These are phyloP conservation scores for Smutsia gigantea DNA, from an alignment of 2,797 vertebrate genomes.

Conservation along the genomic window DNA sequence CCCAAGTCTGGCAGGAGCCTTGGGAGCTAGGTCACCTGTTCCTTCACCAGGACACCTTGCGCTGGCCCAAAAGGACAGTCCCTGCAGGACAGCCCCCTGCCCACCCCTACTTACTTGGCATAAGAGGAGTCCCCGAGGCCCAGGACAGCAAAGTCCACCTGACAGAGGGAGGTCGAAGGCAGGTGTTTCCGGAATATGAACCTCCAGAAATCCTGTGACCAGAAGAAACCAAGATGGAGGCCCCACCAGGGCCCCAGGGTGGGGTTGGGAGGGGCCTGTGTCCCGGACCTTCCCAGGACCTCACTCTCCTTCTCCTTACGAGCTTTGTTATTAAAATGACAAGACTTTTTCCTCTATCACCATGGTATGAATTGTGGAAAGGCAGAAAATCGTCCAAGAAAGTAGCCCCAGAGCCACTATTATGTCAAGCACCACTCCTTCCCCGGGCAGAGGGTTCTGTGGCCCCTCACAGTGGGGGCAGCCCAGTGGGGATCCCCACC, in stretches of 20 bases:
- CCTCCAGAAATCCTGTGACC: conserved; percentile 93
- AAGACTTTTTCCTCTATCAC: neutral
- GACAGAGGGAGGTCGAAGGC: conserved; percentile 89
- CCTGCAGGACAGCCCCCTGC: too few relatives aligned
- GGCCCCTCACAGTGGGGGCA: too few relatives aligned
- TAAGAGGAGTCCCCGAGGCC: conserved; percentile 98
- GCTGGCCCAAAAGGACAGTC: neutral
- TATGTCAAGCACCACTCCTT: neutral
- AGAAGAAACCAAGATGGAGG: neutral
- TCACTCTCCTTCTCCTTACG: neutral
- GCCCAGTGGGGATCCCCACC: too few relatives aligned
- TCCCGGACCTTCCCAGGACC: too few relatives aligned
- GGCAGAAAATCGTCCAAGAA: neutral
- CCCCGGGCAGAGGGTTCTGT: neutral
- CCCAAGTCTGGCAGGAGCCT: neutral
- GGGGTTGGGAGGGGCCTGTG: too few relatives aligned
- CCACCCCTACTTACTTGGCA: conserved; percentile 89
- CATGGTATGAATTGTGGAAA: neutral
- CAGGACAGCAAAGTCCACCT: conserved; percentile 93
- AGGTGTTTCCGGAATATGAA: conserved; percentile 95
- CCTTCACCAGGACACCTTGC: neutral
- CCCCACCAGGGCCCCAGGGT: rapidly evolving
- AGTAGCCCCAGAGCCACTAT: neutral
- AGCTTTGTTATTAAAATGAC: neutral
- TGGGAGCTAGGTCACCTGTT: neutral